Percentiles rank a stretch among this genome's conserved stretches.
These are phyloP conservation scores for Listronotus oregonensis DNA, from an alignment of 1,140 invertebrate genomes.

Conservation along the genomic window DNA sequence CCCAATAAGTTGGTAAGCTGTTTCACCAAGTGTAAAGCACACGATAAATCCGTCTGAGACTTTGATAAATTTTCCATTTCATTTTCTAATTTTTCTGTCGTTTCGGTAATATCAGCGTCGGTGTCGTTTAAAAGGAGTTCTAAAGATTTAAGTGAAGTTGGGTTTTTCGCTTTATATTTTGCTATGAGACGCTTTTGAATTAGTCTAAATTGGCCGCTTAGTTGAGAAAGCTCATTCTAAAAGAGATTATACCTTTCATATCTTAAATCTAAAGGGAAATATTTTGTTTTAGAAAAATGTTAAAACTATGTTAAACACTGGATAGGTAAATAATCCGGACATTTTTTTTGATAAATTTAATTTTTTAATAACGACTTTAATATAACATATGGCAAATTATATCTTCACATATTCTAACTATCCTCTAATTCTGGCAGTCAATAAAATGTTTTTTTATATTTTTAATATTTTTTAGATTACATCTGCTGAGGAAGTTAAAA, in stretches of 20 bases:
- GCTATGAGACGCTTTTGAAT: conserved; percentile 75
- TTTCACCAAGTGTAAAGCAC: conserved; percentile 47
- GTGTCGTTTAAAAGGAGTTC: conserved; percentile 76
- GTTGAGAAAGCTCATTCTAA: conserved; percentile 65
- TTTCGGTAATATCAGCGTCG: conserved; percentile 64
- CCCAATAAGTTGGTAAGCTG: conserved; percentile 51
- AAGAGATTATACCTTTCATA: conserved; percentile 29
- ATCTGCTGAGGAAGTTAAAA: too few relatives aligned
- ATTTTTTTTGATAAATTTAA: too few relatives aligned
- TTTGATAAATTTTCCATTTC: conserved; percentile 51
- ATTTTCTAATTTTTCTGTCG: conserved; percentile 58
- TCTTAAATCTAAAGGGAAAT: too few relatives aligned
- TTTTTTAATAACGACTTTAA: too few relatives aligned
- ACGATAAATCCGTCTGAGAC: conserved; percentile 46
- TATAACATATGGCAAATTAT: too few relatives aligned
- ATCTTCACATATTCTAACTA: too few relatives aligned
- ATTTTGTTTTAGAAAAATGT: too few relatives aligned
- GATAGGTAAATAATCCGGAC: too few relatives aligned
- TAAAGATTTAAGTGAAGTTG: conserved; percentile 70
- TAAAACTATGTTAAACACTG: too few relatives aligned
- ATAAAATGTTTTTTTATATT: too few relatives aligned
- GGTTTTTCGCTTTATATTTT: conserved; percentile 78
- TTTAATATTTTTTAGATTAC: too few relatives aligned
- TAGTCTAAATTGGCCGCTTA: conserved; percentile 71
- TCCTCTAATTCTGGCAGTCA: too few relatives aligned